A percentile compares a stretch with the other conserved stretches of the same genome.
Evolutionary conservation across 2,797 vertebrate genomes (phyloP).

Genomic region (Corythornis leucogaster): DNA sequence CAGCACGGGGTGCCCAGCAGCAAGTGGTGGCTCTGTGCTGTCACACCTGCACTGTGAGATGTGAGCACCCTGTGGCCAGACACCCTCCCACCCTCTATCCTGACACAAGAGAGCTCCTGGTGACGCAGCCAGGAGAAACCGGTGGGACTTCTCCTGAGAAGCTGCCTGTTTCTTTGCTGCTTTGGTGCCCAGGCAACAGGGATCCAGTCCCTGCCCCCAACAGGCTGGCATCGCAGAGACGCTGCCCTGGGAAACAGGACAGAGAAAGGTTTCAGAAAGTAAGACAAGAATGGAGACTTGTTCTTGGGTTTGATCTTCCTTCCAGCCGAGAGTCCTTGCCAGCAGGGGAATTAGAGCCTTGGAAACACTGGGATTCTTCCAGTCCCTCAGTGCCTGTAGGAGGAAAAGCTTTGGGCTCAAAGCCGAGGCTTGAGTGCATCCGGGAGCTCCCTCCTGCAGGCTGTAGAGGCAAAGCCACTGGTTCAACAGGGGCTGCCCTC

Average conservation of each 20-base stretch:
- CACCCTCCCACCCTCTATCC: background rate
- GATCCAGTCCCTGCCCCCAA: background rate
- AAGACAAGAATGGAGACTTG: background rate
- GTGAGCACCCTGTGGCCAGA: background rate
- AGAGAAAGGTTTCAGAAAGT: background rate
- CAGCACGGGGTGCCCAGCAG: background rate
- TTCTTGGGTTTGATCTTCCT: slow-evolving; percentile 16
- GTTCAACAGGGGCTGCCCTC: background rate
- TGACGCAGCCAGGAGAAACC: background rate
- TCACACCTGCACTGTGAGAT: rapidly evolving
- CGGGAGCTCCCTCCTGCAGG: background rate
- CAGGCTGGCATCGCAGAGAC: background rate
- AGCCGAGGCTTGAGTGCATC: background rate
- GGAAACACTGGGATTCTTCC: background rate
- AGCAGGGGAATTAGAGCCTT: slow-evolving; percentile 15
- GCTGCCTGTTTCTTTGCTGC: background rate
- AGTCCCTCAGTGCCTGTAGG: background rate
- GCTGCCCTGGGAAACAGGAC: background rate
- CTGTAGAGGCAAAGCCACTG: background rate
- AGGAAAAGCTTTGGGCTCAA: background rate
- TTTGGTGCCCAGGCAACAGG: background rate
- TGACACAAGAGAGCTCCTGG: background rate
- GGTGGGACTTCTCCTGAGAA: background rate
- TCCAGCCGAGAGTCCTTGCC: slow-evolving; percentile 14
- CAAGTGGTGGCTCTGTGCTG: rapidly evolving